Evolutionary conservation across 2,888 invertebrate species (phyloP).

Genomic region (Eupithecia pulchellata): DNA sequence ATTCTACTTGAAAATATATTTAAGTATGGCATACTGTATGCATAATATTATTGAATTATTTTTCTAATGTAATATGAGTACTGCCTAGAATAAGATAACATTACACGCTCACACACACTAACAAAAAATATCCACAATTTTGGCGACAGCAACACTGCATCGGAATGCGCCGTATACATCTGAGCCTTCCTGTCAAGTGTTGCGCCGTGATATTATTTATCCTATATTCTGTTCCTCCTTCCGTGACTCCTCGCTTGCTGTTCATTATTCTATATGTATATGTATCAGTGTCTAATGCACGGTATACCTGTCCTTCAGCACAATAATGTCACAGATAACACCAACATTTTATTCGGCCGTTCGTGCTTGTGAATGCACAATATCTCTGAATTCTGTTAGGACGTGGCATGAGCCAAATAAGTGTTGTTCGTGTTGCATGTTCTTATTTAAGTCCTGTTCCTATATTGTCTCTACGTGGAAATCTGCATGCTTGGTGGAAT

Average conservation of each 20-base stretch:
- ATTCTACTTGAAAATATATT: constrained; percentile 17
- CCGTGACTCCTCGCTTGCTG: constrained; percentile 79
- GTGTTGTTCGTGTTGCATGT: constrained; percentile 84
- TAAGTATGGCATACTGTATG: constrained; percentile 20
- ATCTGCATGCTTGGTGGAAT: constrained; percentile 82
- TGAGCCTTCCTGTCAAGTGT: constrained; percentile 75
- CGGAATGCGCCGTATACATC: constrained; percentile 74
- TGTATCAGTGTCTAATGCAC: constrained; percentile 80
- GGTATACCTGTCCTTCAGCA: constrained; percentile 80
- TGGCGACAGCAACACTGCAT: constrained; percentile 74
- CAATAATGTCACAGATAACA: constrained; percentile 77
- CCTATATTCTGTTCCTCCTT: constrained; percentile 71
- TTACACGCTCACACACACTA: constrained; percentile 56
- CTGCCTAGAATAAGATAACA: constrained; percentile 55
- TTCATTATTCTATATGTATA: constrained; percentile 66
- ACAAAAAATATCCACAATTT: constrained; percentile 55
- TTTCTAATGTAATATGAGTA: constrained; percentile 51
- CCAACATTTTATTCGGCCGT: constrained; percentile 72
- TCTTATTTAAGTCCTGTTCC: constrained; percentile 71
- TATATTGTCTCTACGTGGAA: constrained; percentile 73
- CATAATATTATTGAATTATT: constrained; percentile 17
- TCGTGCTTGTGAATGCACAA: constrained; percentile 82
- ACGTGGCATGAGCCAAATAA: constrained; percentile 80
- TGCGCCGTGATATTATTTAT: constrained; percentile 66
- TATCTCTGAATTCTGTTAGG: constrained; percentile 70